Evolutionary conservation across 2,797 vertebrate species (phyloP).

Genomic region (Cyprinodon diabolis): DNA sequence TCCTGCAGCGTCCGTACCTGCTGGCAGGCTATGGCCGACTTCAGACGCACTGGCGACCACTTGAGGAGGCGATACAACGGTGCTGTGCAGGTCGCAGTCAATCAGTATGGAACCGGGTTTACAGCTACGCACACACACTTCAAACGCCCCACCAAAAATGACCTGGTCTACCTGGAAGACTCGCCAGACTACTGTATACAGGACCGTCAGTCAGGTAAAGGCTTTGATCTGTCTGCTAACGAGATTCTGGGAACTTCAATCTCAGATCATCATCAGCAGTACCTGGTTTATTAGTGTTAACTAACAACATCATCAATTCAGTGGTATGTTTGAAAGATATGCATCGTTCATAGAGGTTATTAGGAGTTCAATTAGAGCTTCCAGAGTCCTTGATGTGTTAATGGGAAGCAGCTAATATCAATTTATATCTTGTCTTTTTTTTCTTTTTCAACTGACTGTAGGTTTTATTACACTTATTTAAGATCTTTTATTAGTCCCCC

Average conservation of each 20-base stretch:
- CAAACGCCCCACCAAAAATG: conserved; percentile 91
- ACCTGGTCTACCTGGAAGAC: conserved; percentile 95
- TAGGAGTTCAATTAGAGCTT: no score
- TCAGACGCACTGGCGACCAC: conserved; percentile 91
- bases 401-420: no score
- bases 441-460: no score
- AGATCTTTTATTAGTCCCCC: no score
- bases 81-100: conserved; percentile 93
- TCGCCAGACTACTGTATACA: conserved; percentile 96
- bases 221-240: not conserved
- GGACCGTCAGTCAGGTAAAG: conserved; percentile 90
- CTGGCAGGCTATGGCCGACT: conserved; percentile 95
- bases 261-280: no score
- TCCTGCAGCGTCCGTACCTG: conserved; percentile 94
- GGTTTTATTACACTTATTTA: no score
- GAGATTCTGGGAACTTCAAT: not conserved
- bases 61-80: conserved; percentile 91
- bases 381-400: no score
- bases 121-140: conserved; percentile 86
- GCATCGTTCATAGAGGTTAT: no score
- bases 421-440: no score
- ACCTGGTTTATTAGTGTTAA: no score
- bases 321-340: no score
- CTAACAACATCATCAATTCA: no score
- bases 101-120: conserved; percentile 95